Conservation (phyloP, 2,888 invertebrate species). For the Andrena marginata region DNA sequence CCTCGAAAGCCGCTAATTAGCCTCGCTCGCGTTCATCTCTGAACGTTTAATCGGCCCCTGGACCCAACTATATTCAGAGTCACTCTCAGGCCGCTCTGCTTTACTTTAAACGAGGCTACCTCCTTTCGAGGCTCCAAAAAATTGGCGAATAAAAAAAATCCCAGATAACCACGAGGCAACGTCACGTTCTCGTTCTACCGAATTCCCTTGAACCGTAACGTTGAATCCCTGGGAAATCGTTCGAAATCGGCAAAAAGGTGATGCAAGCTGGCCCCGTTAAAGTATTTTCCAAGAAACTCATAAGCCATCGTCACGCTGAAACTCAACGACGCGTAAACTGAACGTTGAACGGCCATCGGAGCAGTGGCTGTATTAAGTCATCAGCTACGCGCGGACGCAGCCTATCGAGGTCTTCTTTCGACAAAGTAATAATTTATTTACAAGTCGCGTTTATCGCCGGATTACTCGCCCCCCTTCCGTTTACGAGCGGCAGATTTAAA, state of each 20-base stretch:
- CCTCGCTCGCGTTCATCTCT: conserved; percentile 65
- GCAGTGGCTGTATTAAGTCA: neutral
- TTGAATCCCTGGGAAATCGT: neutral
- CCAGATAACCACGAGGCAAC: no score
- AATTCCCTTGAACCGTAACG: no score
- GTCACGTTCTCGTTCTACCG: no score
- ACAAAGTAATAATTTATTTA: conserved; percentile 1
- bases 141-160: neutral
- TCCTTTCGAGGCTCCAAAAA: neutral
- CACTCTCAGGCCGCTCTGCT: conserved; percentile 26
- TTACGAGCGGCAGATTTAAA: conserved; percentile 10
- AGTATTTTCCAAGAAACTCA: neutral
- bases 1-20: conserved; percentile 71
- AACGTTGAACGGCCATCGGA: neutral
- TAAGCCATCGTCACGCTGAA: neutral
- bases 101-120: conserved; percentile 26
- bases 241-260: neutral
- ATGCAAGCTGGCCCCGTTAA: neutral
- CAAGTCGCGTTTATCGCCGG: neutral
- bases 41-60: conserved; percentile 63
- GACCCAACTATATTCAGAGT: conserved; percentile 54
- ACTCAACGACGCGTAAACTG: neutral
- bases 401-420: neutral
- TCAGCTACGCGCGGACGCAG: neutral
- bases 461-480: neutral